These are phyloP conservation scores for Drepana arcuata DNA, from an alignment of 1,140 invertebrate genomes.

Conservation along the genomic window DNA sequence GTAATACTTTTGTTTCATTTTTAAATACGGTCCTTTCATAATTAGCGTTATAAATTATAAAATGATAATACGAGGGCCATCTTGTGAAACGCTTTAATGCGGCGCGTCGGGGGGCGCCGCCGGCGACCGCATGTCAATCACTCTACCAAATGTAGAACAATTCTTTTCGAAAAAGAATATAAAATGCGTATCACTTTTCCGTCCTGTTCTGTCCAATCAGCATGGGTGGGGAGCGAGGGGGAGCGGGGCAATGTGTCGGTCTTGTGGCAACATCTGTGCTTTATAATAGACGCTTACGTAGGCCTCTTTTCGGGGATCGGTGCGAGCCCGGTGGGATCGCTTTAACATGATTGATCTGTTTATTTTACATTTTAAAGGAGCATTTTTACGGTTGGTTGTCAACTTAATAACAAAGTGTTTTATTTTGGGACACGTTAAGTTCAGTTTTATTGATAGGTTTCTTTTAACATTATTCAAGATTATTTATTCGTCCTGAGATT, in stretches of 20 bases:
- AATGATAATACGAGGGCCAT: constrained; percentile 66
- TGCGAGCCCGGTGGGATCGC: constrained; percentile 64
- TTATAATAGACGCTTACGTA: constrained; percentile 69
- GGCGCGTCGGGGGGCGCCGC: constrained; percentile 55
- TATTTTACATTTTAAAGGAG: constrained; percentile 72
- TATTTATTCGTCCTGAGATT: constrained; percentile 15
- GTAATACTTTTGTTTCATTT: constrained; percentile 60
- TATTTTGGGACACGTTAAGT: constrained; percentile 66
- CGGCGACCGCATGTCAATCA: constrained; percentile 68
- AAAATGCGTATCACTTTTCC: constrained; percentile 58
- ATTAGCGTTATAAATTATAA: constrained; percentile 72
- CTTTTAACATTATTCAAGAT: constrained; percentile 55
- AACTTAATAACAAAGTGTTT: constrained; percentile 72
- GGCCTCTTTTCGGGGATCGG: constrained; percentile 66
- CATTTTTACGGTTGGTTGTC: constrained; percentile 72
- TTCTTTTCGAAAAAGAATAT: constrained; percentile 68
- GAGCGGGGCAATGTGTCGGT: constrained; percentile 39
- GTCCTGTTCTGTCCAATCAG: constrained; percentile 27
- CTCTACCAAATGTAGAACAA: constrained; percentile 64
- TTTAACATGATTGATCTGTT: constrained; percentile 72
- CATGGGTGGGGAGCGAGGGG: constrained; percentile 23
- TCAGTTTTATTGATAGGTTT: constrained; percentile 69
- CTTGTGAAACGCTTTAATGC: constrained; percentile 60
- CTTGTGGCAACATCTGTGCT: constrained; percentile 67
- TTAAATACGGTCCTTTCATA: constrained; percentile 61